phyloP scores from a whole-genome alignment of 1,140 invertebrate genomes.

The Charaxes varanes region DNA sequence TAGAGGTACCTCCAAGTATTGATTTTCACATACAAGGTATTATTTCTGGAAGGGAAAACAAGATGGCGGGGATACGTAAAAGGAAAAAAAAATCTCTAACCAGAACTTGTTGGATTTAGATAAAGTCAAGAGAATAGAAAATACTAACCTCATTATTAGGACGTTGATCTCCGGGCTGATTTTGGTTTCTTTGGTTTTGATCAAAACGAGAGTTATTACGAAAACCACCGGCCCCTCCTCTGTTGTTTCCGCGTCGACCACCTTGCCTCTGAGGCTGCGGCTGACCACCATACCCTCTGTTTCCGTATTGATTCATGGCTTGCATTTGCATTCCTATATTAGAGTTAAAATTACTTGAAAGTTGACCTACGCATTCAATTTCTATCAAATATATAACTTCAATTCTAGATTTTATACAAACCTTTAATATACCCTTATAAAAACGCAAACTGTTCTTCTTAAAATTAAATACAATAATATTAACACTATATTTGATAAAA shows the following conservation, averaged over 20 bases:
- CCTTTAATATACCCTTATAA: too few relatives aligned
- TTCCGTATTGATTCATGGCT: conserved; percentile 60
- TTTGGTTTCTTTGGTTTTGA: conserved; percentile 43
- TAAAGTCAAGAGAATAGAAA: conserved; percentile 1
- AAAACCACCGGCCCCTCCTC: conserved; percentile 43
- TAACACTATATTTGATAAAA: too few relatives aligned
- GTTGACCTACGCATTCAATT: too few relatives aligned
- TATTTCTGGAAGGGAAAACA: conserved; percentile 20
- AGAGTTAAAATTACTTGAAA: conserved; percentile 7
- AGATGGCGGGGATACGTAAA: conserved; percentile 31
- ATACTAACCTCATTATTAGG: conserved; percentile 50
- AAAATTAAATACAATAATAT: too few relatives aligned
- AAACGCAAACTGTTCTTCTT: too few relatives aligned
- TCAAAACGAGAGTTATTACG: conserved; percentile 62
- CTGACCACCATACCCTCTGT: conserved; percentile 61
- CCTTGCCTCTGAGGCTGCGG: conserved; percentile 62
- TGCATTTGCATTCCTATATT: conserved; percentile 67
- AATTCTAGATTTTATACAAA: too few relatives aligned
- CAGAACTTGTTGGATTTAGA: too few relatives aligned
- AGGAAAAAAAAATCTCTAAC: too few relatives aligned
- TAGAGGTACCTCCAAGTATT: neutral
- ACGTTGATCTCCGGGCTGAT: conserved; percentile 61
- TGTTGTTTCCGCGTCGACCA: conserved; percentile 49
- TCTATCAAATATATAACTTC: too few relatives aligned
- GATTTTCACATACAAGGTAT: neutral